A percentile compares a stretch with the other conserved stretches of the same genome.
Evolutionary conservation across 1,140 invertebrate species (phyloP).

Genomic region (Sitophilus oryzae): DNA sequence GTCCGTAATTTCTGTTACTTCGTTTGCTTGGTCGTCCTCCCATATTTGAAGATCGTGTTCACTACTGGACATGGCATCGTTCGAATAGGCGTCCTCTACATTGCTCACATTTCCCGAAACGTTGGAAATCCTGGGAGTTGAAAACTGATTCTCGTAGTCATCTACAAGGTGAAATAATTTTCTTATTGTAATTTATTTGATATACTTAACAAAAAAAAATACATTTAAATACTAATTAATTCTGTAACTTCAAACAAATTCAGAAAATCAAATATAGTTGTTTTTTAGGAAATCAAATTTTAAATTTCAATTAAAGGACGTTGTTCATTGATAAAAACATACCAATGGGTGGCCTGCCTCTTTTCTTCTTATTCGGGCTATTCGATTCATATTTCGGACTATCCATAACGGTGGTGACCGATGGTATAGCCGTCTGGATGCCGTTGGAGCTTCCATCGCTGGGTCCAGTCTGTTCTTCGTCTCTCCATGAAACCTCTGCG

Average conservation of each 20-base stretch:
- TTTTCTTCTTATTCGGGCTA: conserved; percentile 43
- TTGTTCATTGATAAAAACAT: conserved; percentile 1
- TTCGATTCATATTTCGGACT: conserved; percentile 32
- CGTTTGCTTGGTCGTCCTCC: conserved; percentile 39
- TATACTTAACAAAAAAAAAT: not conserved
- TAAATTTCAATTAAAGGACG: not conserved
- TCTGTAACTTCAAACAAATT: no score
- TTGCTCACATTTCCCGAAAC: conserved; percentile 48
- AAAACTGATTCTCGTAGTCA: conserved; percentile 50
- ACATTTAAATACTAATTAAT: not conserved
- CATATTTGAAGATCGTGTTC: conserved; percentile 40
- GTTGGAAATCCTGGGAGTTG: conserved; percentile 51
- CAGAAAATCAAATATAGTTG: no score
- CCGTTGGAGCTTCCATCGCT: conserved; percentile 48
- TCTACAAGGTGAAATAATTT: conserved; percentile 40
- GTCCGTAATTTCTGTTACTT: conserved; percentile 32
- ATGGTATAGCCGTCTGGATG: conserved; percentile 44
- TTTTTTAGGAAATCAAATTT: not conserved
- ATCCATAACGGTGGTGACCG: conserved; percentile 42
- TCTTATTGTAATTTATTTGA: not conserved
- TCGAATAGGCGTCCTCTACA: conserved; percentile 40
- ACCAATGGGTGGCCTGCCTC: conserved; percentile 55
- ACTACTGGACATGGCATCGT: conserved; percentile 42
- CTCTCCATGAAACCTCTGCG: conserved; percentile 79
- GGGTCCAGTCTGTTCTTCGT: conserved; percentile 48